Base-by-base conservation (phyloP, 2,888 invertebrate genomes). In the Chouioia cunea region DNA sequence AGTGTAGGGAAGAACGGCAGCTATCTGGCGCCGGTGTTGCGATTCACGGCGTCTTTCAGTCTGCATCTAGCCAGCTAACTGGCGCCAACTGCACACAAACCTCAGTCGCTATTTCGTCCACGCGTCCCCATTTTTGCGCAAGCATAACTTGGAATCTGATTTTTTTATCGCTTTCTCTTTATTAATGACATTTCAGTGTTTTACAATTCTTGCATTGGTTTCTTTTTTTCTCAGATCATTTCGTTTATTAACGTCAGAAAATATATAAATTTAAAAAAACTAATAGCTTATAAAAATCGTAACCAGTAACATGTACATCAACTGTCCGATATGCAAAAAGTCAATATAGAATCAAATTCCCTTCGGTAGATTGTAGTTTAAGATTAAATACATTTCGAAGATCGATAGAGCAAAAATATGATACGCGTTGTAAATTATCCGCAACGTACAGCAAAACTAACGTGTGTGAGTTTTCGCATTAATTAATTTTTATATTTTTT, bases 31-130 rank as follows among this genome's bases (percentile, higher is more conserved):
- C 70, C 70, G 57, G 27, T 8, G 47, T 58, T 64, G 58, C 64
- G 70, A 65, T 65, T 53, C 70, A 15, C 53, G 70, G 64, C 71
- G 71, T 54, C 71, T 54, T 54, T 59, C 53, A 16, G 71, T 69
- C 71, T 72, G 22, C 50, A 53, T 60, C 54, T 59, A 15, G 46
- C 48, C 46, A 58, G 44, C 60, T 68, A 43, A 50, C 63, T 64
- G 71, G 71, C 71, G 71, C 71, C 71, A 46, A 52, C 63, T 44
- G 52, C 52, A 59, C 64, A 36, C 56, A n/a, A 22, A 12, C 46
- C 0, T 43, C 64, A n/a, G 50, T 4, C 18, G 16, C 52, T n/a
- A 50, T 23, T 64, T 3, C 27, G 16, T 4, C 10, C 18, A 12
- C 18, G 36, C 20, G 2, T 43, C 46, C 27, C 20, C 10, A 10